phyloP scores from a whole-genome alignment of 2,797 vertebrate species.

The Cetoscarus ocellatus region DNA sequence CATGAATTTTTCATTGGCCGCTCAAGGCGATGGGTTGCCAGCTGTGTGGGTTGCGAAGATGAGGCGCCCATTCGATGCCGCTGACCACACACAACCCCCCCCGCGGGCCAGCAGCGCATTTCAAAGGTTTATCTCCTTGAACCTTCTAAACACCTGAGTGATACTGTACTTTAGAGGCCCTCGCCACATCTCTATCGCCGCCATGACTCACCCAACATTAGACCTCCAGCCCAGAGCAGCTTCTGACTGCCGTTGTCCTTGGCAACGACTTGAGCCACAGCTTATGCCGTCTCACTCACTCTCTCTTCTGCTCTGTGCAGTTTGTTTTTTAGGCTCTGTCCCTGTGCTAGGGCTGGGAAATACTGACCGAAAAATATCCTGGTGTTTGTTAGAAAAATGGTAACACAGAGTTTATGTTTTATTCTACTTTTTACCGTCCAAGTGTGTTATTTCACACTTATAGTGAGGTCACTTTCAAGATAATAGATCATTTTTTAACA shows the following conservation, averaged over 20 bases:
- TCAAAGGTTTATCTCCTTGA: constrained; percentile 71
- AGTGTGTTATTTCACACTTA: no score
- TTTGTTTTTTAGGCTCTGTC: constrained; percentile 31
- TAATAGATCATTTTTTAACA: no score
- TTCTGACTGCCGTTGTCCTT: constrained; percentile 64
- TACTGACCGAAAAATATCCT: no score
- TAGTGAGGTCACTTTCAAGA: no score
- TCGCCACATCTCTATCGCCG: constrained; percentile 37
- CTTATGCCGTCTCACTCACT: not conserved
- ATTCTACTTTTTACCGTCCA: no score
- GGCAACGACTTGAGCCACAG: constrained; percentile 66
- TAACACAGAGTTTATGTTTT: no score
- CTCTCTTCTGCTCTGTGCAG: not conserved
- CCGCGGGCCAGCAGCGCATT: constrained; percentile 33
- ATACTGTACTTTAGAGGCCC: constrained; percentile 58
- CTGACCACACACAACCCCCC: constrained; percentile 50
- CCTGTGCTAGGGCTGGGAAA: constrained; percentile 6
- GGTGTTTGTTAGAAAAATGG: no score
- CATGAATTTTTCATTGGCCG: constrained; percentile 77
- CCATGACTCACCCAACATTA: constrained; percentile 58
- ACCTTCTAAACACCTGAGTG: constrained; percentile 73
- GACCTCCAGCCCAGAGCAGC: constrained; percentile 58
- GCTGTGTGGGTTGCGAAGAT: constrained; percentile 51
- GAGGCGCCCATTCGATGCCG: constrained; percentile 46
- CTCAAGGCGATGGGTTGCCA: constrained; percentile 66